A percentile compares a stretch with the other conserved stretches of the same genome.
Evolutionary conservation across 2,113 vertebrate genomes (phyloP).

Genomic region (Coracopsis vasa): DNA sequence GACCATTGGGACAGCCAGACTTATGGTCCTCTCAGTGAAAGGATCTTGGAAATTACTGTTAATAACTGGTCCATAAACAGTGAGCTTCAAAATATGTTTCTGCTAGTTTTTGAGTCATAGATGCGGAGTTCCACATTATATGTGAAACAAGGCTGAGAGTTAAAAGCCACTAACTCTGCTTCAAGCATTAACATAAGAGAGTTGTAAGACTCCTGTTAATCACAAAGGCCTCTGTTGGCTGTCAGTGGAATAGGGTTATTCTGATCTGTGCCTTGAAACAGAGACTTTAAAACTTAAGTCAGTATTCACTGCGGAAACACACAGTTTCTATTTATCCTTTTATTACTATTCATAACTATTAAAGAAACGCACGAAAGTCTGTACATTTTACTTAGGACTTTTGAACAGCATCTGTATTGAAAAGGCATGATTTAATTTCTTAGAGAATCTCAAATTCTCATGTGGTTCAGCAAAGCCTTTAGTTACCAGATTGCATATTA

Average conservation of each 20-base stretch:
- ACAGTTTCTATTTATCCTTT: constrained; percentile 9
- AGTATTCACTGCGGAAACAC: not conserved
- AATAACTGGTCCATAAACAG: not conserved
- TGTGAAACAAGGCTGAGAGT: not conserved
- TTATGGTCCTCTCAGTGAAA: not conserved
- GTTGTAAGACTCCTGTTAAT: not conserved
- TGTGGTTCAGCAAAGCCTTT: constrained; percentile 2
- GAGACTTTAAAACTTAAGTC: not conserved
- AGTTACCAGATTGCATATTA: constrained; percentile 22
- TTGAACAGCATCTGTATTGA: not conserved
- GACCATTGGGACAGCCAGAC: not conserved
- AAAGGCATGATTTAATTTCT: constrained; percentile 13
- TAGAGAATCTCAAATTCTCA: not conserved
- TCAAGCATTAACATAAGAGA: not conserved
- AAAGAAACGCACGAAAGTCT: not conserved
- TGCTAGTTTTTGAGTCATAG: not conserved
- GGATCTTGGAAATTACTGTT: not conserved
- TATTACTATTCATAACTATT: not conserved
- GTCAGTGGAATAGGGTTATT: not conserved
- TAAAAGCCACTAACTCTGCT: not conserved
- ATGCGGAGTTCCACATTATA: not conserved
- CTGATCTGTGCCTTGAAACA: not conserved
- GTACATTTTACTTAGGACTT: constrained; percentile 11
- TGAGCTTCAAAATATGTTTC: not conserved
- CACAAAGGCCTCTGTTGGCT: not conserved